phyloP scores from a whole-genome alignment of 1,140 invertebrate genomes.

The Neodiprion virginianus region DNA sequence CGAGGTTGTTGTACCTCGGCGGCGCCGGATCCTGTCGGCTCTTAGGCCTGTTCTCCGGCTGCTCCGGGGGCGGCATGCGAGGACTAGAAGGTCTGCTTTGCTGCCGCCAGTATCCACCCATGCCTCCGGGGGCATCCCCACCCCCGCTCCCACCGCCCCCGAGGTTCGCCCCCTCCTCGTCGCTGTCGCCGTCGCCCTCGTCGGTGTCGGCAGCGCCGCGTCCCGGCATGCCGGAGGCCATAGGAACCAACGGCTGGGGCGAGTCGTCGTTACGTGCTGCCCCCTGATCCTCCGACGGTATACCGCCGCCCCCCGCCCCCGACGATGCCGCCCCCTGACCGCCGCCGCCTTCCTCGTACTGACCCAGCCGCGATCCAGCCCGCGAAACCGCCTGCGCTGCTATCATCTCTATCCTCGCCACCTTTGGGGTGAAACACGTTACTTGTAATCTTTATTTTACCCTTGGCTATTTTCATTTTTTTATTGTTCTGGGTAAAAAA shows the following conservation, averaged over 20 bases:
- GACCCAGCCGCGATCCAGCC: conserved; percentile 43
- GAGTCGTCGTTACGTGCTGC: conserved; percentile 52
- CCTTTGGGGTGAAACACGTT: neutral
- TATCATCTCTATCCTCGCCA: neutral
- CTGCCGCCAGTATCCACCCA: conserved; percentile 66
- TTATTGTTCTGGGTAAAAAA: too few species aligned
- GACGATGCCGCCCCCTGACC: conserved; percentile 17
- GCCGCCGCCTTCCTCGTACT: conserved; percentile 39
- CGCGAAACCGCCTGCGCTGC: conserved; percentile 34
- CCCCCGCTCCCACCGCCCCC: conserved; percentile 47
- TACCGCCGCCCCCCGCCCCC: conserved; percentile 34
- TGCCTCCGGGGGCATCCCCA: conserved; percentile 52
- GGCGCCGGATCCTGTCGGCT: conserved; percentile 60
- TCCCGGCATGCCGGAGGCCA: conserved; percentile 27
- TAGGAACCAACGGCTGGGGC: conserved; percentile 29
- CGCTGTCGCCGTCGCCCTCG: conserved; percentile 42
- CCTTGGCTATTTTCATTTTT: too few species aligned
- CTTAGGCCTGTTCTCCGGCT: conserved; percentile 60
- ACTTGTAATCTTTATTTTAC: too few species aligned
- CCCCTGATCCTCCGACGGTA: conserved; percentile 56
- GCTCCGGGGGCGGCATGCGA: conserved; percentile 64
- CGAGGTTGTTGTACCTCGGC: conserved; percentile 78
- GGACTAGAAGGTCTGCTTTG: conserved; percentile 63
- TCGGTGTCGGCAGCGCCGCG: conserved; percentile 38
- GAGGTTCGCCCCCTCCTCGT: conserved; percentile 47